Percentiles rank a stretch among this genome's conserved stretches.
These are phyloP conservation scores for Crotalus tigris DNA, from an alignment of 2,113 vertebrate genomes.

Conservation along the genomic window DNA sequence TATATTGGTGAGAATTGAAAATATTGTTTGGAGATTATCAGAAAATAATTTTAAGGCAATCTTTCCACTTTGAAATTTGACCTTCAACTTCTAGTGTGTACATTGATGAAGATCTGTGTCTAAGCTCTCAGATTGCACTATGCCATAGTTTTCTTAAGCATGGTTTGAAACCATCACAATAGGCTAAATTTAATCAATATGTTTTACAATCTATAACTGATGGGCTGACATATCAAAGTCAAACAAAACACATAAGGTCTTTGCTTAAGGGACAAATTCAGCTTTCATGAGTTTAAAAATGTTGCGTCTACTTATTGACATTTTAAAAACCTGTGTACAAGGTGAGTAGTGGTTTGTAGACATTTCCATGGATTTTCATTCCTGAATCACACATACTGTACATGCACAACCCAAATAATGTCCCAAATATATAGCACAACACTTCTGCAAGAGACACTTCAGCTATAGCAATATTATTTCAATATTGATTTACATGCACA, in stretches of 20 bases:
- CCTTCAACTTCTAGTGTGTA: not conserved
- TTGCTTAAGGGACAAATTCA: not conserved
- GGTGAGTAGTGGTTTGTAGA: not conserved
- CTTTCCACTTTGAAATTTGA: not conserved
- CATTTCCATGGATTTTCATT: not conserved
- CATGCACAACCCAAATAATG: not conserved
- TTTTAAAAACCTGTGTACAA: not conserved
- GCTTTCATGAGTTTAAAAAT: not conserved
- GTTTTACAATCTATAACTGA: not conserved
- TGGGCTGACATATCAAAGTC: not conserved
- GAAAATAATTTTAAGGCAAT: slow-evolving; percentile 9
- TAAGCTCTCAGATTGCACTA: not conserved
- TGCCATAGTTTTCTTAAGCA: not conserved
- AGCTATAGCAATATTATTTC: not conserved
- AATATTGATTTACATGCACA: not conserved
- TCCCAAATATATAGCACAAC: not conserved
- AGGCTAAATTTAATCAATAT: not conserved
- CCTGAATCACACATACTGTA: not conserved
- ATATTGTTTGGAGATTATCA: not conserved
- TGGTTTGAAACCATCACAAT: not conserved
- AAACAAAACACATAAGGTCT: not conserved
- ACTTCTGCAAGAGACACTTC: not conserved
- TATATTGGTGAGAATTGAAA: not conserved
- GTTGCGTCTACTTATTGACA: not conserved
- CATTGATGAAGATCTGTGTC: not conserved